phyloP scores from a whole-genome alignment of 92 coral and sea anemone genomes.

The Zoanthus sansibaricus region DNA sequence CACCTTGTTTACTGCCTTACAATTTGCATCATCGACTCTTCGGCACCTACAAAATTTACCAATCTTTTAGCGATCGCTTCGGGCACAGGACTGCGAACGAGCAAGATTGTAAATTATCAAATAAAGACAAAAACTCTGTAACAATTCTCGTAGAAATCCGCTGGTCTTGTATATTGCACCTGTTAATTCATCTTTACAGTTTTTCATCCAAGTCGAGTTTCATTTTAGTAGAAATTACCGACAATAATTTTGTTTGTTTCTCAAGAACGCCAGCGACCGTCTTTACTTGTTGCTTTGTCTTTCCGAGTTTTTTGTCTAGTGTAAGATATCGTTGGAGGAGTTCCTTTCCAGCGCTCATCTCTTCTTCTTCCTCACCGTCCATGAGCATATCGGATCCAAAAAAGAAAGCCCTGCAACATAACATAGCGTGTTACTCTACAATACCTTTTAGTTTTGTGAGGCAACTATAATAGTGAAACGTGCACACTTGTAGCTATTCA shows the following conservation, averaged over 20 bases:
- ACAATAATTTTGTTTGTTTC: slow-evolving; percentile 47
- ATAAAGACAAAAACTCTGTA: too few species aligned
- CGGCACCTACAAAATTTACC: too few species aligned
- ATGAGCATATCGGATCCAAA: slow-evolving; percentile 12
- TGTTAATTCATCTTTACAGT: not conserved
- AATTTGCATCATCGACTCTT: too few species aligned
- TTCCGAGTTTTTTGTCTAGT: slow-evolving; percentile 56
- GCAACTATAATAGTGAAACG: too few species aligned
- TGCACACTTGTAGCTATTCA: too few species aligned
- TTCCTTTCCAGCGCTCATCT: slow-evolving; percentile 20
- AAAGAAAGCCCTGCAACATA: slow-evolving; percentile 14
- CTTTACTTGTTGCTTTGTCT: slow-evolving; percentile 51
- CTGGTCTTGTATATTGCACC: not conserved
- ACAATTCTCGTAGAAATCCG: too few species aligned
- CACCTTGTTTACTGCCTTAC: too few species aligned
- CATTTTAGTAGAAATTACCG: slow-evolving; percentile 54
- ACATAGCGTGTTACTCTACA: too few species aligned
- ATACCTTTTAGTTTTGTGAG: too few species aligned
- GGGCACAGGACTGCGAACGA: too few species aligned
- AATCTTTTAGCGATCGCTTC: too few species aligned
- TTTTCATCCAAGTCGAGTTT: slow-evolving; percentile 35
- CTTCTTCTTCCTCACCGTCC: slow-evolving; percentile 30
- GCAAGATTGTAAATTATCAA: too few species aligned
- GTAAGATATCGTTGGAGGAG: slow-evolving; percentile 40
- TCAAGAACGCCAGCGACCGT: slow-evolving; percentile 49